These are phyloP conservation scores for Adelges cooleyi DNA, from an alignment of 1,140 invertebrate genomes.

Conservation along the genomic window DNA sequence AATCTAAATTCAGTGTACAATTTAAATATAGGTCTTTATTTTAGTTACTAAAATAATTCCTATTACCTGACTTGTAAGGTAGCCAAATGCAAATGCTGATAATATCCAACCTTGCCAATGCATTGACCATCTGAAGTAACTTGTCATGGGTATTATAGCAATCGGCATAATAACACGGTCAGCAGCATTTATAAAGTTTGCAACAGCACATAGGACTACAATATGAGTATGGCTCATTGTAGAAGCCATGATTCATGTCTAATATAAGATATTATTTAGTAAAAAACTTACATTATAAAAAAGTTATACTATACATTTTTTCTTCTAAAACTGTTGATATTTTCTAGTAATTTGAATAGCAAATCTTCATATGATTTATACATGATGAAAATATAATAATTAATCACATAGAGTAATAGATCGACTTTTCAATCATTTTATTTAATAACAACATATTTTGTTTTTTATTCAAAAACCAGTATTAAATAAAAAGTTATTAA, in stretches of 20 bases:
- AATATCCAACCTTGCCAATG: conserved; percentile 67
- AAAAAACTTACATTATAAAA: background rate
- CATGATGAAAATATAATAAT: background rate
- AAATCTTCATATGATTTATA: background rate
- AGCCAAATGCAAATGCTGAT: conserved; percentile 66
- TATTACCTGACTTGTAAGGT: conserved; percentile 62
- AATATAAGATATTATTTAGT: no score
- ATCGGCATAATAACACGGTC: conserved; percentile 72
- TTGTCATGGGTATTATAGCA: conserved; percentile 63
- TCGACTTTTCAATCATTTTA: no score
- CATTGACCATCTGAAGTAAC: conserved; percentile 60
- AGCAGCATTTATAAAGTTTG: conserved; percentile 70
- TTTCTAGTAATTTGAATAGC: background rate
- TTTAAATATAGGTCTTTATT: background rate
- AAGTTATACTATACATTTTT: background rate
- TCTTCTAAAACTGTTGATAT: background rate
- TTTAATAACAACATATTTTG: no score
- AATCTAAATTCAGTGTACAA: conserved; percentile 40
- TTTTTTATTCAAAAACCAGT: no score
- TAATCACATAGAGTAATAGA: no score
- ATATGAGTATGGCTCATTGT: conserved; percentile 44
- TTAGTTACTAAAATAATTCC: background rate
- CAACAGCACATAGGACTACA: conserved; percentile 57
- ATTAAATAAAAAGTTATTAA: no score
- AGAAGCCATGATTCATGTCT: conserved; percentile 32